Percentiles rank a stretch among this genome's conserved stretches.
phyloP scores from a whole-genome alignment of 2,888 invertebrate species.

The Perizoma flavofasciatum region DNA sequence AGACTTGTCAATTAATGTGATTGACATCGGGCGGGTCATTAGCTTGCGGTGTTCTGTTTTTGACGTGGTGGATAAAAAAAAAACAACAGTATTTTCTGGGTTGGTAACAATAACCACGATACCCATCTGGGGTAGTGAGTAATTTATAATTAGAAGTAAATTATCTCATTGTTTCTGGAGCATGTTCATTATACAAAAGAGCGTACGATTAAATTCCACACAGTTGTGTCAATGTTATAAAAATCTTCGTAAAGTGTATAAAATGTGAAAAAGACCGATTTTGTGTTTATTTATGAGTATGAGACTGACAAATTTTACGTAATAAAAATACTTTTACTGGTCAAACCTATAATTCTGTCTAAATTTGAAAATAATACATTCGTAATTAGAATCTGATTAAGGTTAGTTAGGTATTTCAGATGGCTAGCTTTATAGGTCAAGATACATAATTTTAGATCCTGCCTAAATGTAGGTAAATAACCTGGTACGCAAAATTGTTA shows the following conservation, averaged over 20 bases:
- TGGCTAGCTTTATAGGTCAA: background rate
- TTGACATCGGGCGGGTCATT: constrained; percentile 78
- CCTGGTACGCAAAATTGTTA: too few relatives aligned
- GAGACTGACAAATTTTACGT: constrained; percentile 36
- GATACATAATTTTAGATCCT: too few relatives aligned
- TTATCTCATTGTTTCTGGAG: constrained; percentile 26
- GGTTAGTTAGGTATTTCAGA: background rate
- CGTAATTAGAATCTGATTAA: constrained; percentile 6
- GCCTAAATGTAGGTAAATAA: too few relatives aligned
- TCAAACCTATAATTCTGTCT: constrained; percentile 26
- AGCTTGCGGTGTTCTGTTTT: constrained; percentile 44
- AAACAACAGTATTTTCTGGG: constrained; percentile 49
- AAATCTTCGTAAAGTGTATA: constrained; percentile 29
- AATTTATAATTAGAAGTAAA: constrained; percentile 38
- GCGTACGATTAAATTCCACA: constrained; percentile 16
- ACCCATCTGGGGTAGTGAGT: constrained; percentile 7
- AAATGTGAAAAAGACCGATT: constrained; percentile 29
- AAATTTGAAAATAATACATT: constrained; percentile 23
- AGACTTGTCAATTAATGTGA: constrained; percentile 79
- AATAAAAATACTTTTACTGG: constrained; percentile 31
- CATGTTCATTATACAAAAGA: constrained; percentile 19
- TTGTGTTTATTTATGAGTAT: constrained; percentile 33
- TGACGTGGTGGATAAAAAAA: constrained; percentile 26
- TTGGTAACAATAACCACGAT: constrained; percentile 37
- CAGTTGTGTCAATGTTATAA: constrained; percentile 23